Evolutionary conservation across 2,797 vertebrate genomes (phyloP), one percentile per base, ranked within the genome.

Genomic region (Acipenser transmontanus): DNA sequence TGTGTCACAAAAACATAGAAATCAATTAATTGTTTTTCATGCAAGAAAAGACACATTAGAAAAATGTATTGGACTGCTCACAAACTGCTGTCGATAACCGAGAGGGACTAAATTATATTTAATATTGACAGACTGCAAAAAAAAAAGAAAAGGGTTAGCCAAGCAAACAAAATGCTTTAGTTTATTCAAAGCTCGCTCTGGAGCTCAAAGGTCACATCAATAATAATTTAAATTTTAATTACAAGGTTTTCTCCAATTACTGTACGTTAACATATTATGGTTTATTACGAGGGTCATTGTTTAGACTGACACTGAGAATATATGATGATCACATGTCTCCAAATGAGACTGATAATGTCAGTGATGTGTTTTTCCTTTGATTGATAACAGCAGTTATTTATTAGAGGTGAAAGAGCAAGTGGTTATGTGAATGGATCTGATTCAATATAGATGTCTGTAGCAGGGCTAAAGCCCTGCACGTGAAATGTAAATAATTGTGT

Each of bases 141-240:
- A 80, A 73, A 79, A 70, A 72, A 68, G 72, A 84, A 76, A 12
- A 62, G 20, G 61, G 17, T 61, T 60, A 52, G 49, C 56, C 65
- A 78, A 82, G 80, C 71, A 67, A 71, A 62, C 10, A 50, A 66
- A 80, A 81, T 67, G 59, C 73, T 78, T 74, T 67, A 68, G 72
- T 77, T 70, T 68, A 64, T 80, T 79, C 34, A 34, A 17, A 72
- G 13, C 73, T 78, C 73, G 70, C 76, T 49, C 62, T 49, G 47
- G 62, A 75, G 66, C 75, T 76, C 77, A 88, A 87, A 91, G 87
- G 87, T 89, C 88, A 85, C 72, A 72, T 87, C 87, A 83, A 86
- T 88, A 88, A 81, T 82, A 82, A 78, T 78, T 71, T 77, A 63
- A 75, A 80, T 84, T 80, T 88, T 87, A 84, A 87, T 82, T 78